A percentile compares a stretch with the other conserved stretches of the same genome.
These are phyloP conservation scores for Sibirionetta formosa DNA, from an alignment of 2,797 vertebrate species.

Conservation along the genomic window DNA sequence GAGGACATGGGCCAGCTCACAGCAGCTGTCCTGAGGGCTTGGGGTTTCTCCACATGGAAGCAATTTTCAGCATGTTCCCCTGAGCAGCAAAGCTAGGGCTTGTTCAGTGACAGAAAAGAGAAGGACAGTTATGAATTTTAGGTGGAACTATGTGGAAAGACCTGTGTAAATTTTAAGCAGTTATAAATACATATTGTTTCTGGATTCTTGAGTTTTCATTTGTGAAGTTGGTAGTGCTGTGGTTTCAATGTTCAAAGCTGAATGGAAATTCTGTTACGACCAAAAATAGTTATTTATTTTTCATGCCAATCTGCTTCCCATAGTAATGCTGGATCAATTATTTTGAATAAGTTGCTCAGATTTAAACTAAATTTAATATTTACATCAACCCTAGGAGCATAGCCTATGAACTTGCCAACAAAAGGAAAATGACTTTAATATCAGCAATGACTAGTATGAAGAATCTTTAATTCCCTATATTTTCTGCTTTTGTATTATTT, in stretches of 20 bases:
- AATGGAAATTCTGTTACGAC: slow-evolving; percentile 9
- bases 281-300: slow-evolving; percentile 5
- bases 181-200: slow-evolving; percentile 1
- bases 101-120: not conserved
- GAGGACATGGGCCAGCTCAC: accelerated
- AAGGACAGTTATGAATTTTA: not conserved
- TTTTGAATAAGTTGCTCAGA: slow-evolving; percentile 13
- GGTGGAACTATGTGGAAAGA: not conserved
- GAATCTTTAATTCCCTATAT: not conserved
- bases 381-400: not conserved
- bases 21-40: not conserved
- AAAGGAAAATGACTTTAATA: slow-evolving; percentile 18
- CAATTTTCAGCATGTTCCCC: not conserved
- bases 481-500: not conserved
- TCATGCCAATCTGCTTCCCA: not conserved
- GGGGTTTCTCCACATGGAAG: not conserved
- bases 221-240: not conserved
- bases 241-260: not conserved
- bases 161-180: not conserved
- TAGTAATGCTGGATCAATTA: not conserved
- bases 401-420: not conserved
- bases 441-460: not conserved
- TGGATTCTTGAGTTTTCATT: slow-evolving; percentile 1
- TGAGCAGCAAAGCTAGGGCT: not conserved
- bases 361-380: slow-evolving; percentile 33